Conservation (phyloP, 35 echinoderm and acorn worm species). For the Lytechinus variegatus region DNA sequence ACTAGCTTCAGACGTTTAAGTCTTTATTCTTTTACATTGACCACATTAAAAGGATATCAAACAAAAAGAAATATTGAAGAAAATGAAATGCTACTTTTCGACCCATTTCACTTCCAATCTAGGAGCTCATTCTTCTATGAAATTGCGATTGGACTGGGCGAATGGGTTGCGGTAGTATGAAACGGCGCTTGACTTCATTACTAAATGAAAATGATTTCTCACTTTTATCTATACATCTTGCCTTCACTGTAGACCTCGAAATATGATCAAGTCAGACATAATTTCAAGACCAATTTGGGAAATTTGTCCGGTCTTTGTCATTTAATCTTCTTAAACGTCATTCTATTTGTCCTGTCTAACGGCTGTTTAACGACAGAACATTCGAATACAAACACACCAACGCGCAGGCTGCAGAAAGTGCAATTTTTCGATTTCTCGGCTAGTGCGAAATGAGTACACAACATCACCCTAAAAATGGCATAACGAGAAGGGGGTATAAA, state of each 20-base stretch:
- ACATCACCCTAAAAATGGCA: neutral
- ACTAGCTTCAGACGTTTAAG: too few relatives aligned
- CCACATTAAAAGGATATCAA: too few relatives aligned
- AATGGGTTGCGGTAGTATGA: neutral
- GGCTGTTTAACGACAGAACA: conserved; percentile 42
- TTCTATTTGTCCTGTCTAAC: conserved; percentile 33
- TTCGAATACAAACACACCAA: conserved; percentile 32
- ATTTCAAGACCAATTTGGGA: neutral
- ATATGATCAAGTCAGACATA: conserved; percentile 5
- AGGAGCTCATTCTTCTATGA: neutral
- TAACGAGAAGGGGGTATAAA: neutral
- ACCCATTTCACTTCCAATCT: neutral
- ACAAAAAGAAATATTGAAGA: neutral
- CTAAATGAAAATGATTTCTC: neutral
- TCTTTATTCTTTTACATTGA: too few relatives aligned
- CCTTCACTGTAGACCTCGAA: neutral
- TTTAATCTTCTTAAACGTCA: conserved; percentile 31
- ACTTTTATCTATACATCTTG: neutral
- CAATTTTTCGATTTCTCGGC: neutral
- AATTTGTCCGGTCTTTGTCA: conserved; percentile 15
- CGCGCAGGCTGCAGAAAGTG: neutral
- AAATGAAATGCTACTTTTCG: neutral
- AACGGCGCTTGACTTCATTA: neutral
- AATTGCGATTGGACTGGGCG: neutral
- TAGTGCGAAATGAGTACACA: neutral